Conservation (phyloP, 2,113 vertebrate species). For the Romanogobio albipinnatus region DNA sequence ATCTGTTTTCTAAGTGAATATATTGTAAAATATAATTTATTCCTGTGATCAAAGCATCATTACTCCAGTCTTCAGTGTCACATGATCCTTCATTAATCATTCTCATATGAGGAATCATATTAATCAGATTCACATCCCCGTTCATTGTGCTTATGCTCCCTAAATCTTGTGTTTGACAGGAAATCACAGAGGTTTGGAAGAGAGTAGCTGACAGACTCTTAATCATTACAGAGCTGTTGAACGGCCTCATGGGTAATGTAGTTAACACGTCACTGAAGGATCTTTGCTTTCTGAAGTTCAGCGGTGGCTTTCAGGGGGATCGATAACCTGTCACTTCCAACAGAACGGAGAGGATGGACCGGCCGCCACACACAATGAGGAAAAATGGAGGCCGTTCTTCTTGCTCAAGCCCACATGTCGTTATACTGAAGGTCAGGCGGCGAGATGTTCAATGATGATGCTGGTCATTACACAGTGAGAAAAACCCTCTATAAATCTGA, state of each 20-base stretch:
- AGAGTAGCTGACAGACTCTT: neutral
- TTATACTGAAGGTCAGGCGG: neutral
- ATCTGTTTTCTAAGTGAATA: too few species aligned
- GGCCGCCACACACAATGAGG: neutral
- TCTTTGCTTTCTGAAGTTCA: neutral
- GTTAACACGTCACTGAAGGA: neutral
- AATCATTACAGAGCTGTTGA: neutral
- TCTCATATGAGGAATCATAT: too few species aligned
- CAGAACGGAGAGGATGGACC: neutral
- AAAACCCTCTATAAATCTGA: neutral
- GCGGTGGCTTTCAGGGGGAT: neutral
- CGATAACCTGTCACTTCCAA: constrained; percentile 1
- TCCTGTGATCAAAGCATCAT: too few species aligned
- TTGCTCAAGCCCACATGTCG: neutral
- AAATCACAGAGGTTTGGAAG: too few species aligned
- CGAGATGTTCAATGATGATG: neutral
- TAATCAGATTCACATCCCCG: too few species aligned
- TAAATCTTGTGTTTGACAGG: neutral
- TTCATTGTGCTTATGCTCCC: neutral
- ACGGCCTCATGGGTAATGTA: too few species aligned
- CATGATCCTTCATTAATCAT: too few species aligned
- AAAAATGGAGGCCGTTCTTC: neutral
- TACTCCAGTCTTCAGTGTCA: too few species aligned
- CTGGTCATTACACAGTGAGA: neutral
- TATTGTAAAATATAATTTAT: too few species aligned